A percentile compares a stretch with the other conserved stretches of the same genome.
These are phyloP conservation scores for Aleiodes testaceus DNA, from an alignment of 2,888 invertebrate species.

Conservation along the genomic window DNA sequence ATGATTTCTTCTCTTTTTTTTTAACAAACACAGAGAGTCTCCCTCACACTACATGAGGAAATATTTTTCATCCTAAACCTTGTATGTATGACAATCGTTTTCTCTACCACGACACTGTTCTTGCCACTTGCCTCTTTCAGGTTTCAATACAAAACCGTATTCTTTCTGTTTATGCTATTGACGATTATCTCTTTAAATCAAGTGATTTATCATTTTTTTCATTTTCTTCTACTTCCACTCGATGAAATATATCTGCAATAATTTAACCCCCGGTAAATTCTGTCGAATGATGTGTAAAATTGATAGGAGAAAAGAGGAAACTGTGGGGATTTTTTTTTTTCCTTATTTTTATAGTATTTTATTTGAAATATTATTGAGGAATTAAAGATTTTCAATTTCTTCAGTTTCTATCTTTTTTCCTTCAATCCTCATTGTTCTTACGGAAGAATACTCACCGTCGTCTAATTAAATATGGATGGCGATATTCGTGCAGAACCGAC, in stretches of 20 bases:
- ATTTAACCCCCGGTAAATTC: neutral
- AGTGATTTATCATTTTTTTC: too few species aligned
- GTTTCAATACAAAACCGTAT: slow-evolving; percentile 1
- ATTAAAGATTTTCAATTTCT: slow-evolving; percentile 21
- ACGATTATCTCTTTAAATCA: too few species aligned
- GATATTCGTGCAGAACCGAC: slow-evolving; percentile 58
- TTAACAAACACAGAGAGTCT: too few species aligned
- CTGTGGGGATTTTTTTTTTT: too few species aligned
- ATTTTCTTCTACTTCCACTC: too few species aligned
- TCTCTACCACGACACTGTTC: slow-evolving; percentile 18
- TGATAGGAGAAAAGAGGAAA: too few species aligned
- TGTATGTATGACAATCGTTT: slow-evolving; percentile 31
- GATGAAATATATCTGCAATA: neutral
- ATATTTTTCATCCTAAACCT: too few species aligned
- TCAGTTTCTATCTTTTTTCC: neutral
- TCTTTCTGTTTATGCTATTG: slow-evolving; percentile 19
- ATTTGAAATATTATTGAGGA: neutral
- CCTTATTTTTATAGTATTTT: too few species aligned
- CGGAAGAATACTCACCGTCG: slow-evolving; percentile 54
- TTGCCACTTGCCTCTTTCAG: slow-evolving; percentile 1
- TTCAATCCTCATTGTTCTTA: slow-evolving; percentile 30
- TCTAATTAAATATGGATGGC: slow-evolving; percentile 69
- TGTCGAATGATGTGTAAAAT: neutral
- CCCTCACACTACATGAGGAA: too few species aligned
- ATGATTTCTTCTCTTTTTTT: too few species aligned